phyloP scores from a whole-genome alignment of 2,113 vertebrate species.

The Mesitornis unicolor region DNA sequence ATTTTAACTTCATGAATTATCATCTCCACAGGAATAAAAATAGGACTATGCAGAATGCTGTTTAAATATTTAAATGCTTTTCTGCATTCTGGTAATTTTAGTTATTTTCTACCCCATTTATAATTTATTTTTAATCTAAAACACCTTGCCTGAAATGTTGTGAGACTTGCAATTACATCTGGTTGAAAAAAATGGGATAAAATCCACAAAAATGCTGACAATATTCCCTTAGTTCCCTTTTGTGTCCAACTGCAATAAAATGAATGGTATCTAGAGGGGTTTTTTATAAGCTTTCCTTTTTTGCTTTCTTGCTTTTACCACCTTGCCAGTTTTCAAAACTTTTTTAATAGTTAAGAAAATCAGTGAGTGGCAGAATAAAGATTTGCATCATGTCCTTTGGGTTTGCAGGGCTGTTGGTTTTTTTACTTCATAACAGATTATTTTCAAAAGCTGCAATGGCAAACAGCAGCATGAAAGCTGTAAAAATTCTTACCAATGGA shows the following conservation, averaged over 20 bases:
- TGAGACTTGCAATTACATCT: not conserved
- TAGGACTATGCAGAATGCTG: not conserved
- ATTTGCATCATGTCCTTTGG: not conserved
- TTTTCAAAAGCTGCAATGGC: not conserved
- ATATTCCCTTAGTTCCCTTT: not conserved
- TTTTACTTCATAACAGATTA: not conserved
- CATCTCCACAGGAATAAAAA: not conserved
- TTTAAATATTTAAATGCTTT: not conserved
- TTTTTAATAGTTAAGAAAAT: not conserved
- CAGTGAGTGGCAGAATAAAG: not conserved
- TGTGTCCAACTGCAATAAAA: not conserved
- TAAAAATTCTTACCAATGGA: not conserved
- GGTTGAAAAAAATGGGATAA: not conserved
- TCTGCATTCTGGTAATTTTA: not conserved
- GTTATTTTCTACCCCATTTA: not conserved
- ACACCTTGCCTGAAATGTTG: not conserved
- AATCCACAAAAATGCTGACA: not conserved
- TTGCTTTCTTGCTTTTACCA: not conserved
- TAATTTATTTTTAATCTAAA: not conserved
- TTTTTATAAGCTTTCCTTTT: not conserved
- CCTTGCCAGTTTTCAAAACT: not conserved
- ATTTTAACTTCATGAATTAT: not conserved
- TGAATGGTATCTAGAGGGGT: not conserved
- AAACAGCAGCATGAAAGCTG: not conserved
- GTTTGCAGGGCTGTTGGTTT: not conserved